Conservation (phyloP, 2,888 invertebrate species). For the Shargacucullia verbasci region DNA sequence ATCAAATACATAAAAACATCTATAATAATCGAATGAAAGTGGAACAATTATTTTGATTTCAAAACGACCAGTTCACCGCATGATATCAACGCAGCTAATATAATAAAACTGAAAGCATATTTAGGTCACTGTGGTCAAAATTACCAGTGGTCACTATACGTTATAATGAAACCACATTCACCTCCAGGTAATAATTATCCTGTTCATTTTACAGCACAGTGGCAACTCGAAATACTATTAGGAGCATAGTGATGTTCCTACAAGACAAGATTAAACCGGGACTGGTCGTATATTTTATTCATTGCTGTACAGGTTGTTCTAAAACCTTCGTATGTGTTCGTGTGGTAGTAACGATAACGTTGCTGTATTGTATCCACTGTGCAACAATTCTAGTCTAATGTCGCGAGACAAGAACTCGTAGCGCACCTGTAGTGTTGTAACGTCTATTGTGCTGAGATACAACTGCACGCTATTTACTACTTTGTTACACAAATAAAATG, state of each 20-base stretch:
- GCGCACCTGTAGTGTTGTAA: slow-evolving; percentile 57
- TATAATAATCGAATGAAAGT: too few species aligned
- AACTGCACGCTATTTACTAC: slow-evolving; percentile 49
- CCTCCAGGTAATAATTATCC: slow-evolving; percentile 29
- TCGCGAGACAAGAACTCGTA: slow-evolving; percentile 61
- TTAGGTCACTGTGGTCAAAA: slow-evolving; percentile 4
- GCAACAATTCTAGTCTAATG: slow-evolving; percentile 66
- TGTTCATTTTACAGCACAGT: slow-evolving; percentile 25
- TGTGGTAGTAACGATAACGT: slow-evolving; percentile 56
- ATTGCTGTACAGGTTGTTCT: slow-evolving; percentile 47
- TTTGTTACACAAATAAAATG: slow-evolving; percentile 52
- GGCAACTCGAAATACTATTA: slow-evolving; percentile 36
- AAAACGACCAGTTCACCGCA: slow-evolving; percentile 2
- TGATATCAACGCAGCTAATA: slow-evolving; percentile 16
- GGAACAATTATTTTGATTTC: too few species aligned
- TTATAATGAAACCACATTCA: slow-evolving; percentile 5
- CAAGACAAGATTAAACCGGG: slow-evolving; percentile 60
- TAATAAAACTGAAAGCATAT: slow-evolving; percentile 30
- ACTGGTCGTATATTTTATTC: slow-evolving; percentile 62
- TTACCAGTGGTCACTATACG: slow-evolving; percentile 1
- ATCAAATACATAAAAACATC: too few species aligned
- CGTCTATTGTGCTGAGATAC: slow-evolving; percentile 43
- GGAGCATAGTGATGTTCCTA: slow-evolving; percentile 39
- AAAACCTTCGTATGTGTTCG: slow-evolving; percentile 48
- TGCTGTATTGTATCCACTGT: slow-evolving; percentile 55